phyloP scores from a whole-genome alignment of 2,797 vertebrate genomes.

The Oreonectes daqikongensis region DNA sequence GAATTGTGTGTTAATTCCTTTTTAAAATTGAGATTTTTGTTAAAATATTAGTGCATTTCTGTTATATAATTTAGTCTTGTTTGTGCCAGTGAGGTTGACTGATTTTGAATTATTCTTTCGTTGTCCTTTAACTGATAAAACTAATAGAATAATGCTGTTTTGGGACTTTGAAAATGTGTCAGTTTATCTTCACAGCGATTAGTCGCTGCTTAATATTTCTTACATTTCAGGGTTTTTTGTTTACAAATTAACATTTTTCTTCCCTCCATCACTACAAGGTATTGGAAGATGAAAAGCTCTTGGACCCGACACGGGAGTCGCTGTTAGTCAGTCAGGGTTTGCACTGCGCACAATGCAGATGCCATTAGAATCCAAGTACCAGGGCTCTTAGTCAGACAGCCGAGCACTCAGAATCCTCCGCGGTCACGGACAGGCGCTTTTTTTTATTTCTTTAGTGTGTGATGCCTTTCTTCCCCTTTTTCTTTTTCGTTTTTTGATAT shows the following conservation, averaged over 20 bases:
- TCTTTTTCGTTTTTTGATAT: conserved; percentile 65
- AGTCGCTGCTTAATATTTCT: conserved; percentile 42
- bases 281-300: conserved; percentile 73
- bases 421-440: conserved; percentile 61
- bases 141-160: neutral
- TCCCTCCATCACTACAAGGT: conserved; percentile 78
- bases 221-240: conserved; percentile 67
- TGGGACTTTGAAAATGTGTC: neutral
- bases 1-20: too few species aligned
- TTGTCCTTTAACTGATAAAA: neutral
- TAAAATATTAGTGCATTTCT: too few species aligned
- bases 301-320: conserved; percentile 69
- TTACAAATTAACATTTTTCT: conserved; percentile 72
- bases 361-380: conserved; percentile 85
- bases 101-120: too few species aligned
- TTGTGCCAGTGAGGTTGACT: too few species aligned
- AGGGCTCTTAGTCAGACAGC: conserved; percentile 86
- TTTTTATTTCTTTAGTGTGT: conserved; percentile 61
- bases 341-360: conserved; percentile 96
- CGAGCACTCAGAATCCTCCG: conserved; percentile 53
- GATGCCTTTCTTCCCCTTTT: conserved; percentile 63
- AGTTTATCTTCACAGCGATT: conserved; percentile 40
- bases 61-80: too few species aligned
- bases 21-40: too few species aligned
- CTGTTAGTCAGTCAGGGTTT: conserved; percentile 82